Evolutionary conservation across 2,113 vertebrate genomes (phyloP).

Genomic region (Mohoua ochrocephala): DNA sequence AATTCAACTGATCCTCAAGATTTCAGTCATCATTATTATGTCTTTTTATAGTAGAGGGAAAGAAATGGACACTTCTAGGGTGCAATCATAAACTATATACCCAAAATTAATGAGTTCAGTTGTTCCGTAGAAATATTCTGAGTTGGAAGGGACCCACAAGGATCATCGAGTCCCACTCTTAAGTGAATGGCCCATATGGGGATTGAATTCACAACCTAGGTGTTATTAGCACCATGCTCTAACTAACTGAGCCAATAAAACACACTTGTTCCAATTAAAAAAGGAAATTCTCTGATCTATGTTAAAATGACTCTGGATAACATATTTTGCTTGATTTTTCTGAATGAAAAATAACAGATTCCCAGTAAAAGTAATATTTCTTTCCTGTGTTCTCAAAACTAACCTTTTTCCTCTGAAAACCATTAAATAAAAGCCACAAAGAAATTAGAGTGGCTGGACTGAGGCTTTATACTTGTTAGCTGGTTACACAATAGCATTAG

Average conservation of each 20-base stretch:
- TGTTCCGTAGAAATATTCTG: neutral
- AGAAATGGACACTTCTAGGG: neutral
- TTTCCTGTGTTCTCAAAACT: neutral
- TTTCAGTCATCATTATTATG: neutral
- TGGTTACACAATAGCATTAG: neutral
- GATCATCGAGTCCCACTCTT: neutral
- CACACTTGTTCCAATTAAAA: neutral
- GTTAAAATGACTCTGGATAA: neutral
- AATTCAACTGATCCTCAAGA: neutral
- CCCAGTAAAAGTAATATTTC: neutral
- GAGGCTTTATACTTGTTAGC: neutral
- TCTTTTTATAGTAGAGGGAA: neutral
- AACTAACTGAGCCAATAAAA: neutral
- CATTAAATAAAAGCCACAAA: neutral
- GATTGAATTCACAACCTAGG: neutral
- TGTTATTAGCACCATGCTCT: neutral
- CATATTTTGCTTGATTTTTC: neutral
- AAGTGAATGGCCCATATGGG: neutral
- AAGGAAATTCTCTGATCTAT: neutral
- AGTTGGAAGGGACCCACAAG: neutral
- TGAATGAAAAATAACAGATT: neutral
- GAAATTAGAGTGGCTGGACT: neutral
- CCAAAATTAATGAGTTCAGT: neutral
- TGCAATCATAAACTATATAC: neutral
- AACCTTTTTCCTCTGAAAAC: neutral